These are phyloP conservation scores for Oasisia sp. DNA, from an alignment of 2,888 invertebrate species.

Conservation along the genomic window DNA sequence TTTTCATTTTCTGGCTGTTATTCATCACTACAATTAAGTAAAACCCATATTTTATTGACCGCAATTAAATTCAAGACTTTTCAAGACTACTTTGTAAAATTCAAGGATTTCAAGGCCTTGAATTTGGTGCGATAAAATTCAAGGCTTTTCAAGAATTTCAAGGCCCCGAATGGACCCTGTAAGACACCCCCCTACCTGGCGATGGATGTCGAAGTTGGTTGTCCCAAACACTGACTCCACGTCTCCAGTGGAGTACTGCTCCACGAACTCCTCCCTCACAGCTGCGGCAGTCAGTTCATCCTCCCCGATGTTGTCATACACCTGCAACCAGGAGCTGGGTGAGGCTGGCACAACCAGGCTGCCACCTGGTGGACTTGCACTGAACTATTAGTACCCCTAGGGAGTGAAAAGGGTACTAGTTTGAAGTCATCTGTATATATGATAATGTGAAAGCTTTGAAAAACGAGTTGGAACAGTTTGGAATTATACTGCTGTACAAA, in stretches of 20 bases:
- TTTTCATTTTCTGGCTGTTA: no score
- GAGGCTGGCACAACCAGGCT: background rate
- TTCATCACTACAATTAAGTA: no score
- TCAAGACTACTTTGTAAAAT: no score
- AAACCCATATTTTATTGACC: no score
- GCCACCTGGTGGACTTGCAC: background rate
- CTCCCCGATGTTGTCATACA: slow-evolving; percentile 30
- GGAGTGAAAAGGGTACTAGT: background rate
- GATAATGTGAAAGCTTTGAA: background rate
- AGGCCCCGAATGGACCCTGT: no score
- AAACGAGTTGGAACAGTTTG: no score
- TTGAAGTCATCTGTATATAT: background rate
- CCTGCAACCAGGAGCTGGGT: background rate
- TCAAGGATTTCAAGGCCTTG: no score
- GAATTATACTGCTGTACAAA: no score
- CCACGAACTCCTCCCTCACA: slow-evolving; percentile 18
- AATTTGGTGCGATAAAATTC: no score
- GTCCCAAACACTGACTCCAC: slow-evolving; percentile 84
- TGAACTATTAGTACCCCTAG: background rate
- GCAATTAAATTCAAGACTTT: no score
- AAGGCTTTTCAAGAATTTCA: no score
- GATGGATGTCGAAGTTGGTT: background rate
- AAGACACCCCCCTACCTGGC: background rate
- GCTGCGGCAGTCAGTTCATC: slow-evolving; percentile 13
- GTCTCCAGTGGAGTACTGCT: slow-evolving; percentile 68